Conservation (phyloP, 37 sponge, comb jelly and placozoan species). For the Halichondria panicea region DNA sequence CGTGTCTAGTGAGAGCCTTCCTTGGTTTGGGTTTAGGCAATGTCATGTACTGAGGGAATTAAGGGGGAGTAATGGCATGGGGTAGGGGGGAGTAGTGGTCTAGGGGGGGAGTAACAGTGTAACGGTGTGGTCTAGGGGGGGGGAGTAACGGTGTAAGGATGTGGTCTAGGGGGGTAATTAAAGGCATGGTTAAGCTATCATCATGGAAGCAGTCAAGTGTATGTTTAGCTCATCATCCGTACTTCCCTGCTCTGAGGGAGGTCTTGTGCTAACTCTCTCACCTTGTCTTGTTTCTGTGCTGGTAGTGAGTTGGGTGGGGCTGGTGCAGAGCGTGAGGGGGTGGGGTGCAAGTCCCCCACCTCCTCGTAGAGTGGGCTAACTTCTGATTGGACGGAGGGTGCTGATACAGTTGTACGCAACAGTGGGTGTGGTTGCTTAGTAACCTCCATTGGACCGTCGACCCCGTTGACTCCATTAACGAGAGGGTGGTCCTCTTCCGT, state of each 20-base stretch:
- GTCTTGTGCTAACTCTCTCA: too few relatives aligned
- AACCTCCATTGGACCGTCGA: neutral
- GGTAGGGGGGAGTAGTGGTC: neutral
- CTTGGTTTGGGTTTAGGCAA: slow-evolving; percentile 21
- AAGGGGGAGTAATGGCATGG: neutral
- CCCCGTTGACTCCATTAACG: neutral
- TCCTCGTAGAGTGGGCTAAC: too few relatives aligned
- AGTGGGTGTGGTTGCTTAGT: slow-evolving; percentile 9
- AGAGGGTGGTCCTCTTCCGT: neutral
- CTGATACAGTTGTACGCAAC: too few relatives aligned
- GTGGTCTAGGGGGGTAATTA: neutral
- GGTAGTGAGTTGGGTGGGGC: slow-evolving; percentile 32
- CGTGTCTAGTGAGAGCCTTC: neutral
- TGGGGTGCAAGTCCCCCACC: too few relatives aligned
- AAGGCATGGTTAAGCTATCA: neutral
- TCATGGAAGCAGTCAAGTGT: neutral
- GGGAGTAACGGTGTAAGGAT: neutral
- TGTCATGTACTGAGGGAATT: slow-evolving; percentile 1
- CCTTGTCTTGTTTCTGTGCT: too few relatives aligned
- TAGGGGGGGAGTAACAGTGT: neutral
- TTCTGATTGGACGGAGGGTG: too few relatives aligned
- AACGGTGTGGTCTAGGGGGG: neutral
- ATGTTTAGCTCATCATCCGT: neutral
- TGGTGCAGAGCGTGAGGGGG: slow-evolving; percentile 7
- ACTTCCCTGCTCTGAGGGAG: neutral